Evolutionary conservation across 2,888 invertebrate genomes (phyloP).

Genomic region (Disparrhopalites patrizii): DNA sequence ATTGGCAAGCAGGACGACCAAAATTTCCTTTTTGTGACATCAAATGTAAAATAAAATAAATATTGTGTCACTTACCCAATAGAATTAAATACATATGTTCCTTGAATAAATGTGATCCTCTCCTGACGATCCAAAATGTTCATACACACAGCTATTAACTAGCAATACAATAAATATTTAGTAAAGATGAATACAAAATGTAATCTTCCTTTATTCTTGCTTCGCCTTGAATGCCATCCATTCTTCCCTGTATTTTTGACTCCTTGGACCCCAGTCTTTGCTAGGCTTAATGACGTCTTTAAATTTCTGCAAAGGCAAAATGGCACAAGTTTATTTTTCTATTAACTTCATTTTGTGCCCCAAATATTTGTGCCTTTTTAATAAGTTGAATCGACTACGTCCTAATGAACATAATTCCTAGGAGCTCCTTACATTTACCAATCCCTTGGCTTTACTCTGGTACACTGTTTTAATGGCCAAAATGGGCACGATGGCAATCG

Average conservation of each 20-base stretch:
- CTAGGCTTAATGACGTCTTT: slow-evolving; percentile 29
- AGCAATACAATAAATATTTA: too few relatives aligned
- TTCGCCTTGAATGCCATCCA: slow-evolving; percentile 22
- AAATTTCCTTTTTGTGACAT: too few relatives aligned
- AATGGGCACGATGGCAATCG: neutral
- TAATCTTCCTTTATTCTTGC: neutral
- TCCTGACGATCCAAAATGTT: too few relatives aligned
- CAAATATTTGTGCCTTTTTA: neutral
- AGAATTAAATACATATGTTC: too few relatives aligned
- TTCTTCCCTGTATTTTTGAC: neutral
- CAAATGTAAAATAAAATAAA: too few relatives aligned
- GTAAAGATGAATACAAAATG: too few relatives aligned
- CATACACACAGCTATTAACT: too few relatives aligned
- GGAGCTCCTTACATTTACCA: neutral
- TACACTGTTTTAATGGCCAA: neutral
- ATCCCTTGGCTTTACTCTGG: neutral
- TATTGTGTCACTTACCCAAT: too few relatives aligned
- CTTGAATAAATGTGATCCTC: too few relatives aligned
- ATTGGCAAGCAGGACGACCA: too few relatives aligned
- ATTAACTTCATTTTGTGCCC: neutral
- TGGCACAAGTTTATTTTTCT: neutral
- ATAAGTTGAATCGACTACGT: neutral
- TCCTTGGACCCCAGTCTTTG: slow-evolving; percentile 14
- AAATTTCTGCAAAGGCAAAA: slow-evolving; percentile 5
- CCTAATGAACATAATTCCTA: neutral